Base-by-base conservation (phyloP, 1,140 invertebrate species). In the Brachionus rotundiformis region DNA sequence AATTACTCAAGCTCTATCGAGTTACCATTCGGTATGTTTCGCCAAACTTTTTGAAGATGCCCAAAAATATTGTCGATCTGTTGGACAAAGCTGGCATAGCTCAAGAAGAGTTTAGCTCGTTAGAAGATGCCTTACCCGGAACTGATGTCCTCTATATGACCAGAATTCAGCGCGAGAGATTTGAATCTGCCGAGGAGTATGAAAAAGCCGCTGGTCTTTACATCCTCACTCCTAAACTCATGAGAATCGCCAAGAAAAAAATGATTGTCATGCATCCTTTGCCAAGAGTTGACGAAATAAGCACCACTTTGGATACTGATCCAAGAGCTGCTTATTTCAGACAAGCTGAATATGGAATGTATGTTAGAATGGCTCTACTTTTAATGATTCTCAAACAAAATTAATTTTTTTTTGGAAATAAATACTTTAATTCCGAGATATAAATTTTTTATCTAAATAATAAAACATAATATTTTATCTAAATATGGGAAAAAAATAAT, bases 91-190 rank as follows among this genome's bases (percentile, higher is more conserved):
- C 93, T 84, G 92, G 92, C 7, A 92, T 97, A 81, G 86, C 89
- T 5, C 95, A 97, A 88, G 91, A 90, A 85, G 36, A 19, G 39
- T 36, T 80, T 16, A 85, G 86, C 1, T 90, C 86, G 16, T 88
- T 99, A 49, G 93, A 98, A 86, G 92, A 93, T 54, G 94, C 93
- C 11, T 86, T 99, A 7, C 91, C 92, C 0, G 94, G 95, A 75
- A 97, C 95, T 4, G 97, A 99, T 89, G 95, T 99, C 13, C 86
- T 99, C 1, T 99, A 99, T 84, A 95, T 98, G 93, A 99, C 97
- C 0, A 90, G 97, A 83, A 98, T 99, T 84, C 97, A 99, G 87
- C 91, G 92, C 31, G 97, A 99, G 89, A 90, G 97, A 83, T 99
- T 99, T 88, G 84, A 89, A 0, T 92, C 90, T 39, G 88, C 92